phyloP scores from a whole-genome alignment of 2,797 vertebrate genomes.

The Triplophysa yarkandensis region DNA sequence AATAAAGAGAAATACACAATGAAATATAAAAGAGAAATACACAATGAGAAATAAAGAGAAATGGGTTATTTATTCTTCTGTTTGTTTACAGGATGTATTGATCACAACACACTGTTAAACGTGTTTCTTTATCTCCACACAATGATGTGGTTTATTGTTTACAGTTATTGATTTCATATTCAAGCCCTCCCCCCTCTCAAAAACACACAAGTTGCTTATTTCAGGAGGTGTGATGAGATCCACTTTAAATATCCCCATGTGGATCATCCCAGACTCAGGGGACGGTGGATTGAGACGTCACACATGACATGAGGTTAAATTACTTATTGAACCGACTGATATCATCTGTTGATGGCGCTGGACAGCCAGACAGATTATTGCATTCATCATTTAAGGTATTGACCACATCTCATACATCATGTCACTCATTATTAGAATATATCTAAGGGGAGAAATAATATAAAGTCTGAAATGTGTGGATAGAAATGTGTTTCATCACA shows the following conservation, averaged over 20 bases:
- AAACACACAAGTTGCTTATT: not conserved
- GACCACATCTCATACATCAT: not conserved
- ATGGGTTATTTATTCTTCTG: too few species aligned
- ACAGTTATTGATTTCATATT: not conserved
- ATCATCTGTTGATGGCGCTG: slow-evolving; percentile 42
- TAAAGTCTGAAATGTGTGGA: not conserved
- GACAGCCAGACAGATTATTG: slow-evolving; percentile 35
- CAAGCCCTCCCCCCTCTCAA: too few species aligned
- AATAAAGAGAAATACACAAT: too few species aligned
- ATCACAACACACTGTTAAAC: not conserved
- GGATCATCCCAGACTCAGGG: not conserved
- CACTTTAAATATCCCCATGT: not conserved
- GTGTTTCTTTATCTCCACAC: not conserved
- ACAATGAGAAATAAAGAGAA: too few species aligned
- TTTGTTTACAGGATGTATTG: not conserved
- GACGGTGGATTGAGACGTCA: slow-evolving; percentile 54
- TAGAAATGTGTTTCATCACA: too few species aligned
- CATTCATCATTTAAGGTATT: not conserved
- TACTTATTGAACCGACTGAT: slow-evolving; percentile 69
- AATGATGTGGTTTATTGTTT: not conserved
- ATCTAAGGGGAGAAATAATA: not conserved
- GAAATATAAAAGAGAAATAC: too few species aligned
- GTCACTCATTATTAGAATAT: not conserved
- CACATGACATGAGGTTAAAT: slow-evolving; percentile 68
- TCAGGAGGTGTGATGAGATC: not conserved